These are phyloP conservation scores for Strongylocentrotus purpuratus DNA, from an alignment of 35 echinoderm and acorn worm species.

Conservation along the genomic window DNA sequence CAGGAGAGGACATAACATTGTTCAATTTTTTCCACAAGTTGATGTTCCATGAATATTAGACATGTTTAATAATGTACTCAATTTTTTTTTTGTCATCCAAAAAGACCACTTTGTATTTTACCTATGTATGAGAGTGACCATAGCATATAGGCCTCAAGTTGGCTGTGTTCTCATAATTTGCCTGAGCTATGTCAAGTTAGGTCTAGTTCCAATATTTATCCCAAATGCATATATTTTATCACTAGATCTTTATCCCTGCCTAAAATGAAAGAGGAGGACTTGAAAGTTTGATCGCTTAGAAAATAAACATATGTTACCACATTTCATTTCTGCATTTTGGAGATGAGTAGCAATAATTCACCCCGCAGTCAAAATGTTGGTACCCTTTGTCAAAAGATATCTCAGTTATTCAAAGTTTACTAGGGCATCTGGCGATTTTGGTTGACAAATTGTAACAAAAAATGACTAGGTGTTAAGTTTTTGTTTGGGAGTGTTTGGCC, in stretches of 20 bases:
- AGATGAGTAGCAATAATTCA: neutral
- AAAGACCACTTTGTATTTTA: too few species aligned
- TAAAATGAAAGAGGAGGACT: neutral
- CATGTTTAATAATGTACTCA: neutral
- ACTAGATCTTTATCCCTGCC: neutral
- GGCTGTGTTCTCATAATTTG: too few species aligned
- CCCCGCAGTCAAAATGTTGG: neutral
- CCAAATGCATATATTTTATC: neutral
- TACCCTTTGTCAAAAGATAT: neutral
- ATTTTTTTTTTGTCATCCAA: neutral
- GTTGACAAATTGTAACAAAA: neutral
- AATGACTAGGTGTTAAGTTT: neutral
- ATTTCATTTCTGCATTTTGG: neutral
- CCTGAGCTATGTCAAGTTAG: neutral
- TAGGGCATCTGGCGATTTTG: neutral
- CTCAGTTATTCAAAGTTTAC: neutral
- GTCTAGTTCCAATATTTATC: neutral
- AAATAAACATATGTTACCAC: neutral
- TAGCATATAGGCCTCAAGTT: too few species aligned
- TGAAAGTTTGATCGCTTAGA: conserved; percentile 3
- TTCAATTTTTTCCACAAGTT: too few species aligned
- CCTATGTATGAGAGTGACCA: too few species aligned
- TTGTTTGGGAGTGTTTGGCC: neutral
- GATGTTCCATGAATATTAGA: neutral
- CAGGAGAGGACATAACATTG: neutral